phyloP scores from a whole-genome alignment of 2,888 invertebrate species.

The Priocnemis perturbator region DNA sequence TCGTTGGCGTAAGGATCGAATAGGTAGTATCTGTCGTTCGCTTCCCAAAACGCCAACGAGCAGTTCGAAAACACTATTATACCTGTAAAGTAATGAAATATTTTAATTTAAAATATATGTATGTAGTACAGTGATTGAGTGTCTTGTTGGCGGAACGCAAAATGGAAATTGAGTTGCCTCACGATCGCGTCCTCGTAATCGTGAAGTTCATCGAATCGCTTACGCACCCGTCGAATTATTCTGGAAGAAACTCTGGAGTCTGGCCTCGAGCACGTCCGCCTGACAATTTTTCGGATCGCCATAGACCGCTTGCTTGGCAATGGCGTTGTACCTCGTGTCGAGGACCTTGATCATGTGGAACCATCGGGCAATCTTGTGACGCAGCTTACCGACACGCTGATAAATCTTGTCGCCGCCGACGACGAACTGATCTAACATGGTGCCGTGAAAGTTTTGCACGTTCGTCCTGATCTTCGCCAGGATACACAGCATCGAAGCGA shows the following conservation, averaged over 20 bases:
- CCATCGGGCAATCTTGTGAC: conserved; percentile 59
- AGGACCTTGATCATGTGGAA: conserved; percentile 64
- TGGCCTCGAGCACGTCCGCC: conserved; percentile 48
- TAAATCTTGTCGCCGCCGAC: conserved; percentile 58
- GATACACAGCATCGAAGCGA: conserved; percentile 64
- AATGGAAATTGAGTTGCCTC: too few species aligned
- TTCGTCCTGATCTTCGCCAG: conserved; percentile 61
- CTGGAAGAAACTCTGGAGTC: conserved; percentile 50
- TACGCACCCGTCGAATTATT: conserved; percentile 49
- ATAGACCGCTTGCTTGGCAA: conserved; percentile 61
- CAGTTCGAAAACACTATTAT: conserved; percentile 63
- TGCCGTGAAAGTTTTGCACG: conserved; percentile 52
- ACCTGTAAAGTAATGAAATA: conserved; percentile 38
- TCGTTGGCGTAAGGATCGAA: conserved; percentile 71
- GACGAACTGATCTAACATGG: conserved; percentile 62
- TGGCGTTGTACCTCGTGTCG: conserved; percentile 57
- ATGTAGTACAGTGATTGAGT: too few species aligned
- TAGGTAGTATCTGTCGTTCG: conserved; percentile 57
- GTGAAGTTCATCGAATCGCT: too few species aligned
- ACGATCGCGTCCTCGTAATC: too few species aligned
- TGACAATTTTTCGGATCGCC: conserved; percentile 62
- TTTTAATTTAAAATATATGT: too few species aligned
- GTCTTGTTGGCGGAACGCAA: too few species aligned
- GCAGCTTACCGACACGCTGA: conserved; percentile 56
- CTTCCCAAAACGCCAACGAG: conserved; percentile 67